phyloP scores from a whole-genome alignment of 2,797 vertebrate species.

The Anabas testudineus region DNA sequence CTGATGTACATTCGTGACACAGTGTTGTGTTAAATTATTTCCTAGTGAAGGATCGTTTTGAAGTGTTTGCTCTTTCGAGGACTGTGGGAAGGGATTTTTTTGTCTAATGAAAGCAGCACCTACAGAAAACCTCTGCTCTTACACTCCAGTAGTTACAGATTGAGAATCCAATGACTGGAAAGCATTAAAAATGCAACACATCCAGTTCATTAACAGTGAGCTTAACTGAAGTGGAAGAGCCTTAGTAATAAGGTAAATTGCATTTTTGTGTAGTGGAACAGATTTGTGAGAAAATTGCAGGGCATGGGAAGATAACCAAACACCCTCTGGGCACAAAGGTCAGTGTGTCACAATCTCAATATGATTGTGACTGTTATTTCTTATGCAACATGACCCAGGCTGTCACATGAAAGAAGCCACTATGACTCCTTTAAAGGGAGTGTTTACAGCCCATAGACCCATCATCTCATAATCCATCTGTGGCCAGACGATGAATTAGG shows the following conservation, averaged over 20 bases:
- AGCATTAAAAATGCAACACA: background rate
- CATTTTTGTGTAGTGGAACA: background rate
- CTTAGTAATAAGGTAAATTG: background rate
- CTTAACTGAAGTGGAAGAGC: background rate
- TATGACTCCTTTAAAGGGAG: no score
- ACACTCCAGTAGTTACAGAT: background rate
- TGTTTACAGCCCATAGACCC: no score
- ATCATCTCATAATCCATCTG: no score
- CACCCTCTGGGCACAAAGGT: no score
- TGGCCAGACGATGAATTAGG: no score
- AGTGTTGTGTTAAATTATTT: background rate
- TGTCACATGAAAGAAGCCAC: no score
- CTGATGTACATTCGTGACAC: no score
- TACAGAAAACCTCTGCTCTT: background rate
- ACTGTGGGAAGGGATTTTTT: conserved; percentile 1
- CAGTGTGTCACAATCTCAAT: no score
- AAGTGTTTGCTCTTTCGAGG: background rate
- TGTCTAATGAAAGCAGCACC: background rate
- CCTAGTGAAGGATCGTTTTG: no score
- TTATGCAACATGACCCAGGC: no score
- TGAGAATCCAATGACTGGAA: background rate
- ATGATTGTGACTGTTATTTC: no score
- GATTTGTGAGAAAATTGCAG: background rate
- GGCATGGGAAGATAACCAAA: background rate
- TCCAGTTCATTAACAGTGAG: background rate